These are phyloP conservation scores for Parnassius smintheus DNA, from an alignment of 2,888 invertebrate species.

Conservation along the genomic window DNA sequence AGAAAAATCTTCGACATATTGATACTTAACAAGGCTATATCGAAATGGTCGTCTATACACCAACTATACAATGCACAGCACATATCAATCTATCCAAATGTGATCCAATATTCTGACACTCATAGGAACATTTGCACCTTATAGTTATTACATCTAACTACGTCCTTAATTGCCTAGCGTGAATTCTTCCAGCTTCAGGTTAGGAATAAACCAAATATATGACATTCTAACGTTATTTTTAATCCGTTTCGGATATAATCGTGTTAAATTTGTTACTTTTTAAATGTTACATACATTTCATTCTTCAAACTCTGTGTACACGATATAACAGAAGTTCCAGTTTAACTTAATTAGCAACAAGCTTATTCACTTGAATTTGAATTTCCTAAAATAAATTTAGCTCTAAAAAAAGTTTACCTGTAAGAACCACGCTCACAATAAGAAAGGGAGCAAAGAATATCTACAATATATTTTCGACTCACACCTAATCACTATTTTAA, in stretches of 20 bases:
- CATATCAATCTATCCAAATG: slow-evolving; percentile 2
- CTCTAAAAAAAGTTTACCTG: neutral
- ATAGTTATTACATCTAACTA: slow-evolving; percentile 36
- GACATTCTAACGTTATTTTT: too few species aligned
- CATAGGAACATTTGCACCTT: slow-evolving; percentile 81
- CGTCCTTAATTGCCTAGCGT: slow-evolving; percentile 6
- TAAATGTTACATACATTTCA: too few species aligned
- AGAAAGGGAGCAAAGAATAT: slow-evolving; percentile 16
- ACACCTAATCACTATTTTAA: slow-evolving; percentile 18
- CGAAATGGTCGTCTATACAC: slow-evolving; percentile 62
- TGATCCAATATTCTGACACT: slow-evolving; percentile 50
- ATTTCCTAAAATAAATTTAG: neutral
- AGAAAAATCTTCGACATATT: slow-evolving; percentile 69
- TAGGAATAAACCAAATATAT: neutral
- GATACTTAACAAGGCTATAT: slow-evolving; percentile 66
- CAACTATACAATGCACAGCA: slow-evolving; percentile 38
- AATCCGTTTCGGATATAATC: too few species aligned
- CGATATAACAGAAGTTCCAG: too few species aligned
- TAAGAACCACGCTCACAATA: slow-evolving; percentile 16
- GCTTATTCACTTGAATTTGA: too few species aligned
- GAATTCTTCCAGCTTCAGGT: slow-evolving; percentile 7
- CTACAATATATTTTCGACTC: slow-evolving; percentile 18
- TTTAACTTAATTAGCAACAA: too few species aligned
- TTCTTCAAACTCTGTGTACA: too few species aligned
- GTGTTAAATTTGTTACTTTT: too few species aligned